Conservation (phyloP, 2,888 invertebrate genomes). For the Limnephilus marmoratus region DNA sequence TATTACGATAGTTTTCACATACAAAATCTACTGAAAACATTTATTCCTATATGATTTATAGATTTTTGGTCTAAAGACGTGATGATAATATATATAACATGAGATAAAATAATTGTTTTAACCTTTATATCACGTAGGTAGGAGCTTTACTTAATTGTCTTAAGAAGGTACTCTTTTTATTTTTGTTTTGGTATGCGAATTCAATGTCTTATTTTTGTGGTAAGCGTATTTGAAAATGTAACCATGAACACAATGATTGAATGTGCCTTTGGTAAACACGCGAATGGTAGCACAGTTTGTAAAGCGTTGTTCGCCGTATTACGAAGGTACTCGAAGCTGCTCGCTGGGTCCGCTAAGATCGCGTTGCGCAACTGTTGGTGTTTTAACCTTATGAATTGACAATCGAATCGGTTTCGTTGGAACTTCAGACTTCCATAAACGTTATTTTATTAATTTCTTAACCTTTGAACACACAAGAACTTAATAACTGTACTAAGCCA, state of each 20-base stretch:
- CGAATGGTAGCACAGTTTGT: not conserved
- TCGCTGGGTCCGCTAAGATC: constrained; percentile 2
- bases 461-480: not conserved
- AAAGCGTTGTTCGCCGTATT: not conserved
- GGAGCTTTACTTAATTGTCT: not conserved
- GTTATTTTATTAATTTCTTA: not conserved
- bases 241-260: not conserved
- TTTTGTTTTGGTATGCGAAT: not conserved
- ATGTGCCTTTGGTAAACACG: not conserved
- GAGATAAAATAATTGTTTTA: not conserved
- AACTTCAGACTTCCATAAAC: constrained; percentile 8
- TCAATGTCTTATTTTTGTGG: not conserved
- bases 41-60: not conserved
- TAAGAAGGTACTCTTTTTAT: not conserved
- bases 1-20: not conserved
- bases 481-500: not conserved
- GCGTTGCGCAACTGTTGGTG: constrained; percentile 23
- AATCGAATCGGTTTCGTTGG: not conserved
- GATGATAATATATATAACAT: not conserved
- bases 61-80: not conserved
- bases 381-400: not conserved
- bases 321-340: not conserved
- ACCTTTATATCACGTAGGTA: not conserved
- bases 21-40: not conserved
- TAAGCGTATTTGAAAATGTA: not conserved